Evolutionary conservation across 2,888 invertebrate genomes (phyloP).

Genomic region (Onthophagus sagittarius): DNA sequence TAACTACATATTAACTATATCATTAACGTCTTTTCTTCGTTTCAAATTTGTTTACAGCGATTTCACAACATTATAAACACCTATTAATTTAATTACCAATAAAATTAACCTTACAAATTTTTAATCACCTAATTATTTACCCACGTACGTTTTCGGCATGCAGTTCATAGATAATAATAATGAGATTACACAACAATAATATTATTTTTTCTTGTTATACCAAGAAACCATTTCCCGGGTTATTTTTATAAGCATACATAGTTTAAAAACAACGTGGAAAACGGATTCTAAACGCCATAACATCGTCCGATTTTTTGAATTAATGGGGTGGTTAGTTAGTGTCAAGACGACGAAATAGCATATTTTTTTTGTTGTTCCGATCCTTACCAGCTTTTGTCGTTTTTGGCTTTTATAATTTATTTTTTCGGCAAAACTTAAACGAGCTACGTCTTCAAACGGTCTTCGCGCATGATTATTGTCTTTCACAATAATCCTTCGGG

Average conservation of each 20-base stretch:
- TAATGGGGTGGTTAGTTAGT: neutral
- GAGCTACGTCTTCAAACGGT: slow-evolving; percentile 28
- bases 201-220: neutral
- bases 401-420: neutral
- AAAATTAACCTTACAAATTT: neutral
- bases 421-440: slow-evolving; percentile 27
- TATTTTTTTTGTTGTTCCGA: slow-evolving; percentile 46
- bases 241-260: too few species aligned
- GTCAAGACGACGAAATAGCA: slow-evolving; percentile 13
- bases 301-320: neutral
- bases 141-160: neutral
- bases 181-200: neutral
- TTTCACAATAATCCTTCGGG: slow-evolving; percentile 50
- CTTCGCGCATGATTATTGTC: slow-evolving; percentile 47
- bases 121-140: too few species aligned
- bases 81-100: neutral
- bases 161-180: neutral
- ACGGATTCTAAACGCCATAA: neutral
- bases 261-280: neutral
- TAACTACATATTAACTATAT: too few species aligned
- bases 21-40: neutral
- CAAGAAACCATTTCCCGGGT: neutral
- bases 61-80: neutral
- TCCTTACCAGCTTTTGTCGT: slow-evolving; percentile 49
- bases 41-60: neutral